A percentile compares a stretch with the other conserved stretches of the same genome.
phyloP scores from a whole-genome alignment of 1,140 invertebrate species.

The Popillia japonica region DNA sequence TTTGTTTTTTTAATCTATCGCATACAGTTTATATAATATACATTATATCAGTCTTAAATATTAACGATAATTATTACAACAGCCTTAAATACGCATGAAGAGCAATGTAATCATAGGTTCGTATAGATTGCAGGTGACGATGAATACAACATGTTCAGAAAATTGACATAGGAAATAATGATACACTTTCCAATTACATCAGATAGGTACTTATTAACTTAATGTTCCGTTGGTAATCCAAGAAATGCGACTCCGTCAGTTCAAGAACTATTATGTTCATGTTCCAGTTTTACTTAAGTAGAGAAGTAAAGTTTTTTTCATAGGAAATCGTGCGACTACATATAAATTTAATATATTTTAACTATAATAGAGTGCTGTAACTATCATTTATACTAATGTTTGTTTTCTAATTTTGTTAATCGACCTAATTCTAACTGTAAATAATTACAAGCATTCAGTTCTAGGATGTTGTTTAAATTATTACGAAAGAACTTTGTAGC shows the following conservation, averaged over 20 bases:
- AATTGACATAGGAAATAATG: not conserved
- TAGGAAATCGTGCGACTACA: no score
- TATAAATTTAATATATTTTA: no score
- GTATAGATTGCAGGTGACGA: not conserved
- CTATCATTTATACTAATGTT: no score
- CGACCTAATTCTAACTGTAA: no score
- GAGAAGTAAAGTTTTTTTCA: no score
- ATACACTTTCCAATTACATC: not conserved
- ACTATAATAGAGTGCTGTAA: no score
- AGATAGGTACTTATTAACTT: not conserved
- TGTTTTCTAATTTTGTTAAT: no score
- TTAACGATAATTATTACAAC: slow-evolving; percentile 36
- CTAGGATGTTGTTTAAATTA: no score
- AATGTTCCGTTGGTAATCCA: not conserved
- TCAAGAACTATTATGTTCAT: no score
- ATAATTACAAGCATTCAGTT: no score
- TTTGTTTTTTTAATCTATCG: not conserved
- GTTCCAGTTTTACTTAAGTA: no score
- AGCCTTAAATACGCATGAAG: slow-evolving; percentile 27
- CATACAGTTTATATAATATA: slow-evolving; percentile 23
- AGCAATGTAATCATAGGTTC: not conserved
- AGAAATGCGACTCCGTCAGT: not conserved
- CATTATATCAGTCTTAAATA: slow-evolving; percentile 37
- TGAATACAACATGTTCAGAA: not conserved
- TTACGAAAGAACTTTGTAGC: no score